Percentiles rank a stretch among this genome's conserved stretches.
These are phyloP conservation scores for Gopherus evgoodei DNA, from an alignment of 2,113 vertebrate species.

Conservation along the genomic window DNA sequence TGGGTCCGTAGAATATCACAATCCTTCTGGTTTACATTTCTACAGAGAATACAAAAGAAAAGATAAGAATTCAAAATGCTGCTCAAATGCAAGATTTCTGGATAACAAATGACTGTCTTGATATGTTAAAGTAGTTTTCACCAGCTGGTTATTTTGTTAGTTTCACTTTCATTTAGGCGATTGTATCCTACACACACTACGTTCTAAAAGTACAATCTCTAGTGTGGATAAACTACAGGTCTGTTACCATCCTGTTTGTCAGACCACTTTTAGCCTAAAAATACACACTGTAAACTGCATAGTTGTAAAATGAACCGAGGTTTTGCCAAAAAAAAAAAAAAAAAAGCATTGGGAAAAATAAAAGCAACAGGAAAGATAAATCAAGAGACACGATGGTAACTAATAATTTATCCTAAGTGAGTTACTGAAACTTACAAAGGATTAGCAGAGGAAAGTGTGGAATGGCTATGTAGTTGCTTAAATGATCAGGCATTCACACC, in stretches of 20 bases:
- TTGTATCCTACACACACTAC: slow-evolving; percentile 80
- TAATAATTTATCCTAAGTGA: slow-evolving; percentile 63
- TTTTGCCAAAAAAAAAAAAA: slow-evolving; percentile 30
- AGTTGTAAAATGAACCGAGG: slow-evolving; percentile 80
- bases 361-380: slow-evolving; percentile 63
- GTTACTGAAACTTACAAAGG: slow-evolving; percentile 63
- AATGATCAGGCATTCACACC: slow-evolving; percentile 61
- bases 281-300: slow-evolving; percentile 80
- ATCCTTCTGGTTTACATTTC: slow-evolving; percentile 36
- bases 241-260: slow-evolving; percentile 80
- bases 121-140: slow-evolving; percentile 79
- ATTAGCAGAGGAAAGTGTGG: slow-evolving; percentile 57
- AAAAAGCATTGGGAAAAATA: slow-evolving; percentile 69
- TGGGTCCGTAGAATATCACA: slow-evolving; percentile 22
- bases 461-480: slow-evolving; percentile 57
- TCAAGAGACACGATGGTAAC: slow-evolving; percentile 55
- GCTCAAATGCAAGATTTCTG: slow-evolving; percentile 77
- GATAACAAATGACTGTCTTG: slow-evolving; percentile 78
- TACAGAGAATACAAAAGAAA: slow-evolving; percentile 72
- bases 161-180: slow-evolving; percentile 85
- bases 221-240: slow-evolving; percentile 82
- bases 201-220: slow-evolving; percentile 78
- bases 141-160: slow-evolving; percentile 79
- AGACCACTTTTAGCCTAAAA: slow-evolving; percentile 80
- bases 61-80: slow-evolving; percentile 60